Conservation (phyloP, 2,113 vertebrate genomes). For the Sinocyclocheilus grahami region DNA sequence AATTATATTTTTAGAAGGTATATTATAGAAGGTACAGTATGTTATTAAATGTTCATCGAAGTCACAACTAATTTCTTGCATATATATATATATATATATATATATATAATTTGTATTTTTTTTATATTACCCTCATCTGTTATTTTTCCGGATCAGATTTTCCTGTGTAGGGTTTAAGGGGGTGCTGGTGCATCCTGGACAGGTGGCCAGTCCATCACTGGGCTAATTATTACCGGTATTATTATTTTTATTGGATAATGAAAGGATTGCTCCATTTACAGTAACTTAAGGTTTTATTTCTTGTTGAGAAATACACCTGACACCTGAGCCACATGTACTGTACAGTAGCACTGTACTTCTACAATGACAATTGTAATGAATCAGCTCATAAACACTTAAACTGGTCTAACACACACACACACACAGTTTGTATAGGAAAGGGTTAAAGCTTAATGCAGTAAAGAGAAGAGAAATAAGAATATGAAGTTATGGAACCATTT, state of each 20-base stretch:
- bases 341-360: neutral
- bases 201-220: neutral
- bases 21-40: neutral
- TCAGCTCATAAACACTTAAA: too few species aligned
- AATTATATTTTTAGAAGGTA: too few species aligned
- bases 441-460: too few species aligned
- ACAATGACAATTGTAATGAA: neutral
- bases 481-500: too few species aligned
- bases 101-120: too few species aligned
- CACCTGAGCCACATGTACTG: neutral
- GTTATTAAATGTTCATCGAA: neutral
- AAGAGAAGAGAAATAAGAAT: too few species aligned
- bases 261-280: neutral
- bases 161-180: neutral
- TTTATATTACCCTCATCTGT: too few species aligned
- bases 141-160: neutral
- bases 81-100: too few species aligned
- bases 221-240: neutral
- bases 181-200: too few species aligned
- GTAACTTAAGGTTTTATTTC: neutral
- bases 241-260: neutral
- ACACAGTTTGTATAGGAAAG: too few species aligned
- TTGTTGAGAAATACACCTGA: neutral
- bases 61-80: neutral
- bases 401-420: too few species aligned